Evolutionary conservation across 2,113 vertebrate species (phyloP).

Genomic region (Microtus montanus): DNA sequence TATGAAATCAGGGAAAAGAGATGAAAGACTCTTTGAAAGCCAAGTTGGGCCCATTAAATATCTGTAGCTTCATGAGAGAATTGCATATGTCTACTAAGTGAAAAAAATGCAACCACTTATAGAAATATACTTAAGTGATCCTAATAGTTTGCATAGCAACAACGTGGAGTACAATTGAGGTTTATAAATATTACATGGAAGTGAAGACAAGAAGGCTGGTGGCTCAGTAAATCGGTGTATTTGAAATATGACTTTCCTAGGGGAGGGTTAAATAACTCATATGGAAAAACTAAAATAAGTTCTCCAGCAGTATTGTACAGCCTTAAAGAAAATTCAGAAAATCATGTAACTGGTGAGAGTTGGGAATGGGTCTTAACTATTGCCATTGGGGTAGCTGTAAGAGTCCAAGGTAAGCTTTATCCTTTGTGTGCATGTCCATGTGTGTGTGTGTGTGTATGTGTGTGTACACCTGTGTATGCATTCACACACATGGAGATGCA

Average conservation of each 20-base stretch:
- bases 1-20: constrained; percentile 27
- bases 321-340: constrained; percentile 49
- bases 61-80: constrained; percentile 68
- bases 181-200: constrained; percentile 51
- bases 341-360: constrained; percentile 10
- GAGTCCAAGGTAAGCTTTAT: neutral
- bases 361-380: constrained; percentile 41
- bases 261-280: neutral
- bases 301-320: constrained; percentile 14
- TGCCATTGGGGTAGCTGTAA: neutral
- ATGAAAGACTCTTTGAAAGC: constrained; percentile 20
- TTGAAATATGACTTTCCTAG: constrained; percentile 28
- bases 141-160: constrained; percentile 51
- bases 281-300: constrained; percentile 44
- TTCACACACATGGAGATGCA: neutral
- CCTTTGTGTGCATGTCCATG: neutral
- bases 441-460: neutral
- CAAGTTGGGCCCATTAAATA: constrained; percentile 75
- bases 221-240: constrained; percentile 16
- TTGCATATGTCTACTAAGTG: constrained; percentile 75
- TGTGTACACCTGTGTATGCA: too few species aligned
- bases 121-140: constrained; percentile 62
- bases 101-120: constrained; percentile 67
- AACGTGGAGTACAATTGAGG: constrained; percentile 9
- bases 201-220: neutral